Base-by-base conservation (phyloP, 2,888 invertebrate species). In the Dendrolimus houi region DNA sequence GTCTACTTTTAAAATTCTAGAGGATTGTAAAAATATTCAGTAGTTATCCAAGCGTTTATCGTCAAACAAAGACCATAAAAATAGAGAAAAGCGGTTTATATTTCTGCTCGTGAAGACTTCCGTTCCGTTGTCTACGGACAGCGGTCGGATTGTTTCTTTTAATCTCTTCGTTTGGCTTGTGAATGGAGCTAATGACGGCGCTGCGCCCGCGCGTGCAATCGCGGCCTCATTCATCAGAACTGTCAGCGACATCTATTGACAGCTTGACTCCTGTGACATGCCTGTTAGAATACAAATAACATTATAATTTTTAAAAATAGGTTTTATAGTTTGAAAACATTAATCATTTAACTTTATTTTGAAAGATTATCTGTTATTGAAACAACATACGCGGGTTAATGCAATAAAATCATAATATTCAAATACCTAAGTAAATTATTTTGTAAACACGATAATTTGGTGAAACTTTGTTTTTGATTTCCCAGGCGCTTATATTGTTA, bases 211-310 rank as follows among this genome's bases (percentile, higher is more conserved):
- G 47, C 47, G 12, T 12, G 47, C 47, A 10, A 47, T 47, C 47
- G 47, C 47, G 77, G 70, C 76, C 81, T 86, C 87, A 87, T 87
- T 87, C 86, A 87, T 87, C 87, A 87, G 77, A 76, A 74, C 83
- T 81, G 85, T 85, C 86, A 83, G 77, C 84, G 87, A 84, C 88
- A 87, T 87, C 85, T 86, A 87, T 88, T 88, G 87, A 86, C 88
- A 85, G 84, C 68, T 71, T 70, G 73, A 79, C 83, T 82, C 75
- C 81, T 81, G 82, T 83, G 79, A 74, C 79, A 82, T 76, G 81
- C 84, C 55, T 53, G 52, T 47, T 47, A 10, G 12, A 47, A 47
- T 47, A 47, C 47, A 47, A 47, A 47, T 47, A 47, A 47, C 47
- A 12, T 9, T 54, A 52, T 59, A 59, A 53, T 55, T 57, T 59